phyloP scores from a whole-genome alignment of 64 coral and sea anemone species.

The Platygyra sinensis region DNA sequence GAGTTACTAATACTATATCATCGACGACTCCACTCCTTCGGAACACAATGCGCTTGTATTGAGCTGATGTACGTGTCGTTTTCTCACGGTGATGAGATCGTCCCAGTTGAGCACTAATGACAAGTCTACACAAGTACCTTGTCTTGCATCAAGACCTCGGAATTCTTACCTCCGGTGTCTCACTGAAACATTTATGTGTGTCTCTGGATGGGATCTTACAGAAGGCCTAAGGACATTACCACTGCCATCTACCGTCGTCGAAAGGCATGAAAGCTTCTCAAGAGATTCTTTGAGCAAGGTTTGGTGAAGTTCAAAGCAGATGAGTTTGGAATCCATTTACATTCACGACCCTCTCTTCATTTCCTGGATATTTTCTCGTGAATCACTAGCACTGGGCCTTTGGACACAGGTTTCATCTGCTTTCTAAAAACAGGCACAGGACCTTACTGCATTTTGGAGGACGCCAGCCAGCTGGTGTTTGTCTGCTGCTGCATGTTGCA shows the following conservation, averaged over 20 bases:
- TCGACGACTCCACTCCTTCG: slow-evolving; percentile 64
- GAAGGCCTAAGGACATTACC: slow-evolving; percentile 1
- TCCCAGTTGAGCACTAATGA: slow-evolving; percentile 32
- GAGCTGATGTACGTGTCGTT: slow-evolving; percentile 76
- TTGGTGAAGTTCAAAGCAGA: slow-evolving; percentile 43
- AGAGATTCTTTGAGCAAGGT: slow-evolving; percentile 23
- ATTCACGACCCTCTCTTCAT: slow-evolving; percentile 48
- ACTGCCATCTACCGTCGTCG: background rate
- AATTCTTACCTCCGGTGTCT: slow-evolving; percentile 32
- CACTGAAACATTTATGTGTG: slow-evolving; percentile 51
- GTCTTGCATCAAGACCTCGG: slow-evolving; percentile 24
- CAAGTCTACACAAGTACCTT: slow-evolving; percentile 53
- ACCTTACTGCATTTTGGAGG: background rate
- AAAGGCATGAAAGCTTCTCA: slow-evolving; percentile 48
- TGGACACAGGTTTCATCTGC: slow-evolving; percentile 40
- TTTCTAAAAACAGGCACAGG: slow-evolving; percentile 26
- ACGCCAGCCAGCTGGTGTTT: background rate
- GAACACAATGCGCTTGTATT: slow-evolving; percentile 68
- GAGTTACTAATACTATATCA: slow-evolving; percentile 29
- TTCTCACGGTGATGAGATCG: slow-evolving; percentile 47
- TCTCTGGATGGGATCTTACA: slow-evolving; percentile 46
- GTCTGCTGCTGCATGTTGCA: slow-evolving; percentile 25
- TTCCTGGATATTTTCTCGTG: slow-evolving; percentile 70
- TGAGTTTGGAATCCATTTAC: slow-evolving; percentile 37
- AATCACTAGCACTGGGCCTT: slow-evolving; percentile 29